These are phyloP conservation scores for Notothenia coriiceps DNA, from an alignment of 2,113 vertebrate species.

Conservation along the genomic window DNA sequence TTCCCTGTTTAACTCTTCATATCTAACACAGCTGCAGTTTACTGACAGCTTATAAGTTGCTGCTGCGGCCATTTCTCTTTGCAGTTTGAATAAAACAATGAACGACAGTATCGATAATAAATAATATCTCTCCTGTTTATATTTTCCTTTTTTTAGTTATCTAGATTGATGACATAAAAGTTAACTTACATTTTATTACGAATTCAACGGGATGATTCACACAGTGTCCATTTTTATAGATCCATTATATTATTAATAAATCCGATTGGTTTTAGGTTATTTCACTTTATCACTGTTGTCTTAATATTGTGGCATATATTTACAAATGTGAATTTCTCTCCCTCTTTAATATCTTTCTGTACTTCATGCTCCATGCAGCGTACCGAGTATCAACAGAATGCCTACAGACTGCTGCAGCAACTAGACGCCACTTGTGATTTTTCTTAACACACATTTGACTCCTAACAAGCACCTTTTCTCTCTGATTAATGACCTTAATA, in stretches of 20 bases:
- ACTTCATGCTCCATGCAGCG: not conserved
- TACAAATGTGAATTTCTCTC: not conserved
- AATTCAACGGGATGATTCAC: not conserved
- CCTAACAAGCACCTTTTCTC: conserved; percentile 39
- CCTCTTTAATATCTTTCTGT: too few relatives aligned
- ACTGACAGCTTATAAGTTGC: conserved; percentile 11
- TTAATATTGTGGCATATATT: not conserved
- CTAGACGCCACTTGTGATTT: conserved; percentile 2
- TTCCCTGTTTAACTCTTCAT: not conserved
- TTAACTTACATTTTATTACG: not conserved
- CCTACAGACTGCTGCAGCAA: not conserved
- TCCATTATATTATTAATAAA: too few relatives aligned
- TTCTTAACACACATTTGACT: conserved; percentile 13
- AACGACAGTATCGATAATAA: too few relatives aligned
- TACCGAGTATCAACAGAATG: not conserved
- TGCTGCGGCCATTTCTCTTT: conserved; percentile 17
- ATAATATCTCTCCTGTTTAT: too few relatives aligned
- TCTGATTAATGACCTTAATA: conserved; percentile 44
- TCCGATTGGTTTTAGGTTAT: too few relatives aligned
- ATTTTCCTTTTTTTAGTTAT: too few relatives aligned
- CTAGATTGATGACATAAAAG: too few relatives aligned
- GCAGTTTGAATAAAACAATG: not conserved
- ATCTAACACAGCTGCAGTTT: not conserved
- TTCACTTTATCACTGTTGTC: not conserved
- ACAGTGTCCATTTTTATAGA: not conserved